Evolutionary conservation across 1,140 invertebrate species (phyloP).

Genomic region (Bombus waltoni): DNA sequence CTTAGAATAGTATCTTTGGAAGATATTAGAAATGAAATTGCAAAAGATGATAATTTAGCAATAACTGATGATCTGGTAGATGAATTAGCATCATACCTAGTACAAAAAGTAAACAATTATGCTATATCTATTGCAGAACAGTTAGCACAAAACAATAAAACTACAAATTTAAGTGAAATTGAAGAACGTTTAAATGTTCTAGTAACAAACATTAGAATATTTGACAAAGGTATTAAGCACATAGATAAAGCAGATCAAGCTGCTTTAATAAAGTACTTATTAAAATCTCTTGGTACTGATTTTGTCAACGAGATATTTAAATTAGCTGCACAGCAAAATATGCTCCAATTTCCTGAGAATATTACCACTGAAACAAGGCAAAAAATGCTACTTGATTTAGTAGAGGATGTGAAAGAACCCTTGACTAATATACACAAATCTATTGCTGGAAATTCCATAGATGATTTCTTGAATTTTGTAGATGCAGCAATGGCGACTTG

Average conservation of each 20-base stretch:
- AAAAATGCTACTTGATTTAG: constrained; percentile 87
- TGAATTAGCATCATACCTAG: constrained; percentile 85
- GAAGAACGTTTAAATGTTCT: constrained; percentile 91
- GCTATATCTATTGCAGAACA: constrained; percentile 86
- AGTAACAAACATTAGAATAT: constrained; percentile 90
- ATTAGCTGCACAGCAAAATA: constrained; percentile 87
- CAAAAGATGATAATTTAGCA: constrained; percentile 85
- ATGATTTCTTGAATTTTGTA: constrained; percentile 90
- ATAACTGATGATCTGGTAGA: constrained; percentile 86
- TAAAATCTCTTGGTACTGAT: constrained; percentile 92
- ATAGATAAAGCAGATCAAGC: constrained; percentile 85
- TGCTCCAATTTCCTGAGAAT: constrained; percentile 82
- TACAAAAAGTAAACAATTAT: constrained; percentile 83
- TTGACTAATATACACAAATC: constrained; percentile 86
- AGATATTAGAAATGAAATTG: constrained; percentile 88
- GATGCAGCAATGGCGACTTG: constrained; percentile 89
- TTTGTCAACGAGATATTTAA: constrained; percentile 91
- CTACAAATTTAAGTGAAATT: constrained; percentile 80
- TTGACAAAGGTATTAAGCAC: constrained; percentile 92
- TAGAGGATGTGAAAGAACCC: constrained; percentile 86
- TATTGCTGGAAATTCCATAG: constrained; percentile 84
- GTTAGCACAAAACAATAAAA: constrained; percentile 79
- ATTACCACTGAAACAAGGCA: constrained; percentile 87
- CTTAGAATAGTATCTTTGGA: constrained; percentile 87
- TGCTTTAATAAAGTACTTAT: constrained; percentile 90